phyloP scores from a whole-genome alignment of 1,140 invertebrate species.

The Aphelinus atriplicis region DNA sequence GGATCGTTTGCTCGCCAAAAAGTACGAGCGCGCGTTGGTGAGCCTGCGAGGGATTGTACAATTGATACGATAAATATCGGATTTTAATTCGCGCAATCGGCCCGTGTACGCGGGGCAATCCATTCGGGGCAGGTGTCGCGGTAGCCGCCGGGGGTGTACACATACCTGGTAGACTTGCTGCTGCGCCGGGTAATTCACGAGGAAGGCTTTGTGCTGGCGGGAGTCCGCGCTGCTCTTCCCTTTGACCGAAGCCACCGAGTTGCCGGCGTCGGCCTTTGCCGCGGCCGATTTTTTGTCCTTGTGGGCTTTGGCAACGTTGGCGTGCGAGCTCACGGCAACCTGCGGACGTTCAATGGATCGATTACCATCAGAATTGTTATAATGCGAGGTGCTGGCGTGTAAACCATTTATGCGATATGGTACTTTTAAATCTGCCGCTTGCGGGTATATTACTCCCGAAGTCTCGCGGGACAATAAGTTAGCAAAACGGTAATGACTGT shows the following conservation, averaged over 20 bases:
- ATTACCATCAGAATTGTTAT: too few relatives aligned
- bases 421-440: too few relatives aligned
- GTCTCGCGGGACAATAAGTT: too few relatives aligned
- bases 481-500: too few relatives aligned
- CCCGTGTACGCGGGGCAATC: neutral
- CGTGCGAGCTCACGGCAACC: neutral
- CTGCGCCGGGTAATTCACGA: constrained; percentile 47
- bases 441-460: too few relatives aligned
- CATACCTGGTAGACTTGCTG: constrained; percentile 25
- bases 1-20: too few relatives aligned
- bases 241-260: neutral
- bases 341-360: neutral
- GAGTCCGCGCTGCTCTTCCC: constrained; percentile 32
- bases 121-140: neutral
- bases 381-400: too few relatives aligned
- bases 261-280: neutral
- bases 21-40: neutral
- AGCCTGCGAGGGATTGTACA: neutral
- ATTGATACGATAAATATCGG: neutral
- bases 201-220: constrained; percentile 54
- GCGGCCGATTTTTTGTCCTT: neutral
- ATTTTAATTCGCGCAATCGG: neutral
- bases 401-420: too few relatives aligned
- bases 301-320: neutral
- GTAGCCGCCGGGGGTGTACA: neutral